Evolutionary conservation across 2,888 invertebrate genomes (phyloP), one percentile per base, ranked within the genome.

Genomic region (Xanthia icteritia): DNA sequence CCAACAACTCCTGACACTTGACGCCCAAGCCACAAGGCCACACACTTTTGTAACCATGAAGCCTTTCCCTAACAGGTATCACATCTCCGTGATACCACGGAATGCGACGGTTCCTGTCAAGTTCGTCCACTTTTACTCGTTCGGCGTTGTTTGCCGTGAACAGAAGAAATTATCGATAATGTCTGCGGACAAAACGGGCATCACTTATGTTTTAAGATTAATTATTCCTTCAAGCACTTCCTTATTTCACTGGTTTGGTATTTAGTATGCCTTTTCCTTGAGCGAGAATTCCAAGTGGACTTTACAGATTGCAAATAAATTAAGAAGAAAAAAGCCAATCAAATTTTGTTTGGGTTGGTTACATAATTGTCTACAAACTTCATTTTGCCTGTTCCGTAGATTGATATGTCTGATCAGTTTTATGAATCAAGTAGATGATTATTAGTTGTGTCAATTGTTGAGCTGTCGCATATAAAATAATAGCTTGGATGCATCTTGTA

Each of bases 81-180:
- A 31, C 54, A 72, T 76, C 83, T 82, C 56, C 27, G 65, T 23
- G 60, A n/a, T 45, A 31, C 42, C 56, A 11, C 61, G 83, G 77
- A 68, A 77, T 74, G 70, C 64, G 56, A 20, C 70, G 64, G 63
- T 31, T 73, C 65, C 72, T 70, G 76, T 76, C 86, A 85, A 87
- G 83, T 83, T 64, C 83, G 60, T 76, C 77, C 76, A 87, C 88
- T 88, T 88, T 88, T 88, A 81, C 88, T 83, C 58, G 48, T 4
- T 67, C 61, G 56, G 4, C 48, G 70, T 79, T 48, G 75, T 42
- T 82, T 67, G 48, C 81, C 86, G 42, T 78, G 76, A 81, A 77
- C 66, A 66, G 70, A 80, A 79, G 70, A 86, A 84, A 84, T 79
- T 78, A 86, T 73, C 78, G 51, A 64, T 56, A 70, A 77, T 77